These are phyloP conservation scores for Gymnogyps californianus DNA, from an alignment of 2,113 vertebrate genomes.

Conservation along the genomic window DNA sequence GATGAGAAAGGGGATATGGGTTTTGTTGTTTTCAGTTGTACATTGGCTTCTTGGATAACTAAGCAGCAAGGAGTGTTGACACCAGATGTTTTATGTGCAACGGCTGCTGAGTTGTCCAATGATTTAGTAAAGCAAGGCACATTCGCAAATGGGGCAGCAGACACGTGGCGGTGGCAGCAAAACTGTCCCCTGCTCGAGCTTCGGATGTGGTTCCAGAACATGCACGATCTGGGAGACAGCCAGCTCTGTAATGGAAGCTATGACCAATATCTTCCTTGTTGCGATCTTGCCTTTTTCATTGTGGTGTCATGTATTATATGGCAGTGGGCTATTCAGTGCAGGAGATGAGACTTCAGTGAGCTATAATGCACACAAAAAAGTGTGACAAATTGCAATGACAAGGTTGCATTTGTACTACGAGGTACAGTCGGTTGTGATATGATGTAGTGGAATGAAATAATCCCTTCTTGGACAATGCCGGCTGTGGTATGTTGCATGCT, in stretches of 20 bases:
- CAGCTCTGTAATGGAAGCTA: not conserved
- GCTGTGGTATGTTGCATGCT: not conserved
- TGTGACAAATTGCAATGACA: constrained; percentile 56
- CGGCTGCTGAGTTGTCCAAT: not conserved
- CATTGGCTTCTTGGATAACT: not conserved
- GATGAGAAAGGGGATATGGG: not conserved
- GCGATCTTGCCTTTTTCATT: constrained; percentile 45
- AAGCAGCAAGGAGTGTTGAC: not conserved
- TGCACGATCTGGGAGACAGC: not conserved
- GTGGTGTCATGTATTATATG: constrained; percentile 27
- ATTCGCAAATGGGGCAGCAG: not conserved
- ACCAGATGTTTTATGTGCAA: not conserved
- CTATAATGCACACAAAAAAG: constrained; percentile 54
- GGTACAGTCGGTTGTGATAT: constrained; percentile 44
- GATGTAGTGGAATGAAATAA: constrained; percentile 55
- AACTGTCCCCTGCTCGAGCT: not conserved
- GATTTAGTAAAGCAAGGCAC: not conserved
- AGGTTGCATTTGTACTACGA: constrained; percentile 56
- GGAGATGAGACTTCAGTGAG: constrained; percentile 56
- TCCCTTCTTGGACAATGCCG: constrained; percentile 18
- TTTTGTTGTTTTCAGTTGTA: not conserved
- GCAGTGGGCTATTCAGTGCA: constrained; percentile 10
- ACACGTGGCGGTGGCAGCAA: not conserved
- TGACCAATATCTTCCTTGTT: constrained; percentile 28
- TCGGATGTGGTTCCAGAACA: not conserved